A percentile compares a stretch with the other conserved stretches of the same genome.
Evolutionary conservation across 2,888 invertebrate species (phyloP).

Genomic region (Philopedon plagiatum): DNA sequence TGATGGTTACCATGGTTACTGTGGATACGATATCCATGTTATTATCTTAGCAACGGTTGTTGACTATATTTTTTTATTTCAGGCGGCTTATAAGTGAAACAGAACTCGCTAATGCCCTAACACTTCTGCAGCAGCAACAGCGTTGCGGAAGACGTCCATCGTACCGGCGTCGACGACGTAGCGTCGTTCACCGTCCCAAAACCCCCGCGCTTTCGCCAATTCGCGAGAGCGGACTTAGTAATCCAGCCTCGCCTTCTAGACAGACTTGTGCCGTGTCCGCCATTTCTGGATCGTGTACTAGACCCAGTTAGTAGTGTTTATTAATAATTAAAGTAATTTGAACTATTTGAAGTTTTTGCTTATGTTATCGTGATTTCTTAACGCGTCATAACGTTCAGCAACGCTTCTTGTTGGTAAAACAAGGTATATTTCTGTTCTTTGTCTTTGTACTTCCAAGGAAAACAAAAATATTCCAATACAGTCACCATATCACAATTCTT

Average conservation of each 20-base stretch:
- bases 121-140: conserved; percentile 62
- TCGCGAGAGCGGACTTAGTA: conserved; percentile 79
- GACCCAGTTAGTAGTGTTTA: conserved; percentile 54
- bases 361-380: no score
- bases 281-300: conserved; percentile 63
- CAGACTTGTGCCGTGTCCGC: conserved; percentile 65
- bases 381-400: no score
- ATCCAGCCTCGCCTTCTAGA: conserved; percentile 76
- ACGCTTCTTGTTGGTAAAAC: no score
- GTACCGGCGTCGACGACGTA: conserved; percentile 47
- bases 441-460: no score
- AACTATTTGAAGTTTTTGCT: no score
- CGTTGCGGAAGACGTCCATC: conserved; percentile 55
- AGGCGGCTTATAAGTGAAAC: conserved; percentile 67
- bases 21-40: no score
- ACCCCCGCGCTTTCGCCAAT: conserved; percentile 78
- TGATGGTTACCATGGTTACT: no score
- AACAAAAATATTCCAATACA: no score
- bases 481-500: no score
- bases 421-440: no score
- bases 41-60: no score
- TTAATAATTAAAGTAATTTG: no score
- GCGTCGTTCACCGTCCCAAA: conserved; percentile 61
- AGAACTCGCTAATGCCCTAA: conserved; percentile 67
- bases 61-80: conserved; percentile 1